A percentile compares a stretch with the other conserved stretches of the same genome.
Conservation (phyloP, 53 echinoderm and acorn worm genomes). For the Actinopyga echinites region DNA sequence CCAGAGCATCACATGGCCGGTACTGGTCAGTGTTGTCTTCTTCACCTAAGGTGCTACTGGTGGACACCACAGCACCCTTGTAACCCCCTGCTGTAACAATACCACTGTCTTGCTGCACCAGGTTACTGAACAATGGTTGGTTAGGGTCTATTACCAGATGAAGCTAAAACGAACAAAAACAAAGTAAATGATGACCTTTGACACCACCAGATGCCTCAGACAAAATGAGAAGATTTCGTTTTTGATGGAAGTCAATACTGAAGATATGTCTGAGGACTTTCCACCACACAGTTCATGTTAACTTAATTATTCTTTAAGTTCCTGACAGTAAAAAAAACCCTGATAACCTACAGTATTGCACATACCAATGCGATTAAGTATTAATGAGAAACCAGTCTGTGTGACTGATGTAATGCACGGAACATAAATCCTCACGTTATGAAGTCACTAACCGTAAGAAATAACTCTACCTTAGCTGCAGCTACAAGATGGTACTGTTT, state of each 20-base stretch:
- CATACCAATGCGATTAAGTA: too few species aligned
- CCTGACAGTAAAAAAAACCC: too few species aligned
- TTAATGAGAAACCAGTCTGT: too few species aligned
- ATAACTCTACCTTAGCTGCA: too few species aligned
- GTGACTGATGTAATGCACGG: too few species aligned
- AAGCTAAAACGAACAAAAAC: constrained; percentile 53
- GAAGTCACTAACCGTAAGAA: too few species aligned
- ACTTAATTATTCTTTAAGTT: too few species aligned
- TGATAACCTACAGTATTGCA: too few species aligned
- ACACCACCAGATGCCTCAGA: neutral
- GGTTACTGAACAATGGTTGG: constrained; percentile 95
- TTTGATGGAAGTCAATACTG: neutral
- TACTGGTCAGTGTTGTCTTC: constrained; percentile 89
- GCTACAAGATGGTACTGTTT: too few species aligned
- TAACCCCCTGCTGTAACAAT: constrained; percentile 96
- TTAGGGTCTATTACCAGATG: constrained; percentile 79
- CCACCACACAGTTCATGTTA: neutral
- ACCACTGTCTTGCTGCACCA: constrained; percentile 95
- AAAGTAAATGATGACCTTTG: neutral
- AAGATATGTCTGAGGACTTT: neutral
- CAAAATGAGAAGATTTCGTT: neutral
- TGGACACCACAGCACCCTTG: constrained; percentile 59
- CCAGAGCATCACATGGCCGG: constrained; percentile 68
- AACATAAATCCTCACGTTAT: too few species aligned
- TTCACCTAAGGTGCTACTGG: constrained; percentile 62